These are phyloP conservation scores for Chloebia gouldiae DNA, from an alignment of 2,113 vertebrate species.

Conservation along the genomic window DNA sequence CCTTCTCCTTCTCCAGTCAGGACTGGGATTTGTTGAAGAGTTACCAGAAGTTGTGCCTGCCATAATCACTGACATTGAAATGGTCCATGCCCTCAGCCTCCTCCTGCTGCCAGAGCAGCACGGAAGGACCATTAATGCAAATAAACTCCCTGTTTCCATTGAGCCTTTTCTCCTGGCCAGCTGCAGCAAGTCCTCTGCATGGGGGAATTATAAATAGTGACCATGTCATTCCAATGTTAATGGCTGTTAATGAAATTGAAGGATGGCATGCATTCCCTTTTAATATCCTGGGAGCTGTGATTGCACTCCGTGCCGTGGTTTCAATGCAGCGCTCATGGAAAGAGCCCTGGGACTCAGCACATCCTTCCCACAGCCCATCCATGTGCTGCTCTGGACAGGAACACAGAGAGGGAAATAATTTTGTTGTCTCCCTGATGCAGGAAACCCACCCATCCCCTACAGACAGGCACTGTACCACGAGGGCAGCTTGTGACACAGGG, in stretches of 20 bases:
- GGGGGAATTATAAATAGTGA: conserved; percentile 10
- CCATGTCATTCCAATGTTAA: conserved; percentile 34
- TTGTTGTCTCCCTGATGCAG: conserved; percentile 3
- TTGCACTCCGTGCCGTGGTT: neutral
- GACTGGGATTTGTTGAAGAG: neutral
- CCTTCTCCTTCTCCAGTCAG: neutral
- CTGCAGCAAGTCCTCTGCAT: conserved; percentile 18
- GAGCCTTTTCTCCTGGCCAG: conserved; percentile 11
- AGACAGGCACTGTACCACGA: neutral
- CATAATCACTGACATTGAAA: neutral
- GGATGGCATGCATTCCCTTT: neutral
- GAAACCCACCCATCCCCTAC: conserved; percentile 61
- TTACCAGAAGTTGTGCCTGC: neutral
- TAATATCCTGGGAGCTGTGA: neutral
- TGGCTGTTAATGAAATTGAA: conserved; percentile 9
- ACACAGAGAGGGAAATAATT: conserved; percentile 41
- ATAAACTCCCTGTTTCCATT: neutral
- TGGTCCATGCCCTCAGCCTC: neutral
- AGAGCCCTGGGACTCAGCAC: neutral
- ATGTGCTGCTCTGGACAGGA: conserved; percentile 7
- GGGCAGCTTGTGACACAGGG: neutral
- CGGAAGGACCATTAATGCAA: neutral
- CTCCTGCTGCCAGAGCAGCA: neutral
- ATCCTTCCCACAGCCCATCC: neutral
- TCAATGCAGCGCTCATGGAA: neutral